Conservation (phyloP, 2,888 invertebrate genomes). For the Philopedon plagiatum region DNA sequence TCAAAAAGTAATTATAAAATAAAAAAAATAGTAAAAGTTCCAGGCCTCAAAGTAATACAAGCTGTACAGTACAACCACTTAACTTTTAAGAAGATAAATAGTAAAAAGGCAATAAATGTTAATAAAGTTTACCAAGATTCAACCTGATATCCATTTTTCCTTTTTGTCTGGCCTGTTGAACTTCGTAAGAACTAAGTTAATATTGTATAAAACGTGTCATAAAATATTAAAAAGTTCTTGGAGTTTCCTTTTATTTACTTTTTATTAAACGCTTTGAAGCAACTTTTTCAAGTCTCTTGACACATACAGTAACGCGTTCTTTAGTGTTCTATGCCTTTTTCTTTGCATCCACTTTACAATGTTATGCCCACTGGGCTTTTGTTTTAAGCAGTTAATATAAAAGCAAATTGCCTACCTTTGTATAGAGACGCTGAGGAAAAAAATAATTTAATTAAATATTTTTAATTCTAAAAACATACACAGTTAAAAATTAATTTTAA, state of each 20-base stretch:
- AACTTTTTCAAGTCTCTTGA: neutral
- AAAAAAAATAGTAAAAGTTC: neutral
- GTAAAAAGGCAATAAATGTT: neutral
- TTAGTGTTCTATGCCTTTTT: neutral
- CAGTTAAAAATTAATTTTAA: too few relatives aligned
- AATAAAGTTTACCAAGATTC: neutral
- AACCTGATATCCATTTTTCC: neutral
- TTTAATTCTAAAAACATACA: too few relatives aligned
- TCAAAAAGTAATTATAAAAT: too few relatives aligned
- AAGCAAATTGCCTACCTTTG: too few relatives aligned
- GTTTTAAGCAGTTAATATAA: too few relatives aligned
- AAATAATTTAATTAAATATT: too few relatives aligned
- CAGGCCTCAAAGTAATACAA: neutral
- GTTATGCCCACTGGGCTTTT: neutral
- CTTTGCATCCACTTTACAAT: neutral
- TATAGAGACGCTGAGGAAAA: too few relatives aligned
- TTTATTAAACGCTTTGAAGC: neutral
- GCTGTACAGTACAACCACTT: neutral
- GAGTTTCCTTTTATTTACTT: slow-evolving; percentile 3
- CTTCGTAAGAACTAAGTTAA: neutral
- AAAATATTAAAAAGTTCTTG: neutral
- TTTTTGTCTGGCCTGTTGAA: neutral
- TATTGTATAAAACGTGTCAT: neutral
- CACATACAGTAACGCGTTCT: neutral
- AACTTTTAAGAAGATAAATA: neutral